Percentiles rank a stretch among this genome's conserved stretches.
Conservation (phyloP, 2,113 vertebrate species). For the Hypomesus transpacificus region DNA sequence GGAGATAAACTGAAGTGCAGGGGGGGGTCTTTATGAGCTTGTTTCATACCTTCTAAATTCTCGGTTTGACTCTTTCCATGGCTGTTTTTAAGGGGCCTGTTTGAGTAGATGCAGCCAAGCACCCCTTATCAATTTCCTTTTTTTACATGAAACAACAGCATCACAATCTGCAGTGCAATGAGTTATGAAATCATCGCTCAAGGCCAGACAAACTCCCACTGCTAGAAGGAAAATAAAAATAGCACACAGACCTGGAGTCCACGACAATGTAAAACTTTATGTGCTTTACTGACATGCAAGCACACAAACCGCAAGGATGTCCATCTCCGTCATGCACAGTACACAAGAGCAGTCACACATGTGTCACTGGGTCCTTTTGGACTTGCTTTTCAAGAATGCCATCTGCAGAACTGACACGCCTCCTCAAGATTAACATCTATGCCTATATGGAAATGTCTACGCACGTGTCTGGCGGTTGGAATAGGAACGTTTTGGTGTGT, state of each 20-base stretch:
- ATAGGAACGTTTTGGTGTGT: not conserved
- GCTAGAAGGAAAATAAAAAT: too few species aligned
- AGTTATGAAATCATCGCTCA: not conserved
- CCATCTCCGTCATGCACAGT: not conserved
- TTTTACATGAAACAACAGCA: not conserved
- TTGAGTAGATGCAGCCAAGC: not conserved
- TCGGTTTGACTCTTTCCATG: too few species aligned
- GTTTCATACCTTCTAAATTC: too few species aligned
- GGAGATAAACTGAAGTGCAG: not conserved
- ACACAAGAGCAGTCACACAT: not conserved
- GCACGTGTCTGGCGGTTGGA: too few species aligned
- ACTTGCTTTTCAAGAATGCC: not conserved
- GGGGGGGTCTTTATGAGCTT: too few species aligned
- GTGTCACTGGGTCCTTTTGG: not conserved
- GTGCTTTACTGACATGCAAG: not conserved
- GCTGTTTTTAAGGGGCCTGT: not conserved
- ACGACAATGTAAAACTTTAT: too few species aligned
- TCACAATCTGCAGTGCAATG: not conserved
- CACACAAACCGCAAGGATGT: not conserved
- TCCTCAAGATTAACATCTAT: not conserved
- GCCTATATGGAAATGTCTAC: too few species aligned
- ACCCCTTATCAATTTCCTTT: not conserved
- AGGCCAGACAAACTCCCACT: conserved; percentile 6
- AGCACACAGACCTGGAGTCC: too few species aligned
- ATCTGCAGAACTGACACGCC: not conserved